Percentiles rank a stretch among this genome's conserved stretches.
phyloP scores from a whole-genome alignment of 1,140 invertebrate genomes.

The Diabrotica virgifera region DNA sequence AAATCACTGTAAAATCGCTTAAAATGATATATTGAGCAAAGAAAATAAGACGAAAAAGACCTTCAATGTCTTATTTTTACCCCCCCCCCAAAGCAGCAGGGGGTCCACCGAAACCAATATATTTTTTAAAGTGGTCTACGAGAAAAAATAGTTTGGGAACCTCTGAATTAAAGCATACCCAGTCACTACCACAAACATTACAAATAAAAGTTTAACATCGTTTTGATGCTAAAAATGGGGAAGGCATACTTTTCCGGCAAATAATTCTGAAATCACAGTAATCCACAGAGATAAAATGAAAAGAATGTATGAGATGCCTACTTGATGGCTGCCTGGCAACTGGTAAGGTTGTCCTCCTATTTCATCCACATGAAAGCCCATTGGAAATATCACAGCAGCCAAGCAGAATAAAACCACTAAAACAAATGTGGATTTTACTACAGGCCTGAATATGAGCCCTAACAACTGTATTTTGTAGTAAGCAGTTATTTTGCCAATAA shows the following conservation, averaged over 20 bases:
- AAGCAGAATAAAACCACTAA: constrained; percentile 93
- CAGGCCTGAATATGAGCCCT: background rate
- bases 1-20: too few species aligned
- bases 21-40: too few species aligned
- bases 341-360: constrained; percentile 95
- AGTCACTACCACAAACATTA: constrained; percentile 2
- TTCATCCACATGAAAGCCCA: constrained; percentile 93
- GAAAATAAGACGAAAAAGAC: too few species aligned
- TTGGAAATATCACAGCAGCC: constrained; percentile 92
- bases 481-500: too few species aligned
- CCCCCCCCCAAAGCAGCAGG: too few species aligned
- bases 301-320: constrained; percentile 92
- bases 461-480: background rate
- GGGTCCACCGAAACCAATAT: too few species aligned
- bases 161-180: constrained; percentile 1
- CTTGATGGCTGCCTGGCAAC: constrained; percentile 91
- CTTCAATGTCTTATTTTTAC: too few species aligned
- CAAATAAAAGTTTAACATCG: background rate
- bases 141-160: too few species aligned
- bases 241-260: constrained; percentile 96
- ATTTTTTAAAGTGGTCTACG: too few species aligned
- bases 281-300: constrained; percentile 95
- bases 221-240: constrained; percentile 75
- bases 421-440: constrained; percentile 44
- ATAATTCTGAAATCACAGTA: constrained; percentile 92